Evolutionary conservation across 2,888 invertebrate species (phyloP).

Genomic region (Eristalis tenax): DNA sequence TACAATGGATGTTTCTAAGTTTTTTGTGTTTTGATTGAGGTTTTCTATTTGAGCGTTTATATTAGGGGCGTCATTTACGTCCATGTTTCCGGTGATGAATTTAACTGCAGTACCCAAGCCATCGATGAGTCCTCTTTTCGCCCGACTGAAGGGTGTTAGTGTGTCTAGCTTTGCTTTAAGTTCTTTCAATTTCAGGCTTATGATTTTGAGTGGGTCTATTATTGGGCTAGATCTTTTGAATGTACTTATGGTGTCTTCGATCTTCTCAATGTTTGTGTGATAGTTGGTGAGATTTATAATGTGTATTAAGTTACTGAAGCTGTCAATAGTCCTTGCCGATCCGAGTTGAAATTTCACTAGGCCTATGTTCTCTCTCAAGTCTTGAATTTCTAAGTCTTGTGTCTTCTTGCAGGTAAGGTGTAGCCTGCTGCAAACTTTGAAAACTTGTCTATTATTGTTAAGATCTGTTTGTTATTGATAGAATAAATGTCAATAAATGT

Average conservation of each 20-base stretch:
- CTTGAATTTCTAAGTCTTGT: too few relatives aligned
- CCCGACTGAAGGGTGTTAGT: not conserved
- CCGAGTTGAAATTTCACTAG: not conserved
- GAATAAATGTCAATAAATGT: too few relatives aligned
- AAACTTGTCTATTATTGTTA: slow-evolving; percentile 31
- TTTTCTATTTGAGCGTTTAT: not conserved
- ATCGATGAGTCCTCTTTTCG: not conserved
- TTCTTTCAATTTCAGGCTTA: slow-evolving; percentile 12
- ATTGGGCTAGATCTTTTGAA: not conserved
- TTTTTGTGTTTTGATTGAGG: not conserved
- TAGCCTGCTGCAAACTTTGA: too few relatives aligned
- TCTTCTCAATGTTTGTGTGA: not conserved
- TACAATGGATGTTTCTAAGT: not conserved
- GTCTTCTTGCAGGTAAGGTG: too few relatives aligned
- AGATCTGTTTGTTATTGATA: slow-evolving; percentile 6
- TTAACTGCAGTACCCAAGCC: slow-evolving; percentile 1
- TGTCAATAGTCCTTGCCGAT: too few relatives aligned
- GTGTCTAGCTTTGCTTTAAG: slow-evolving; percentile 4
- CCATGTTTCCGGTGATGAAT: slow-evolving; percentile 6
- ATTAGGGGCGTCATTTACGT: not conserved
- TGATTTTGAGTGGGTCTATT: not conserved
- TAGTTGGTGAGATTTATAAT: slow-evolving; percentile 1
- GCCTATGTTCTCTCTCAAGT: too few relatives aligned
- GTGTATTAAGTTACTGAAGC: too few relatives aligned
- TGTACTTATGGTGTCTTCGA: not conserved